Evolutionary conservation across 1,140 invertebrate genomes (phyloP), one percentile per base, ranked within the genome.

Genomic region (Lepeophtheirus salmonis): DNA sequence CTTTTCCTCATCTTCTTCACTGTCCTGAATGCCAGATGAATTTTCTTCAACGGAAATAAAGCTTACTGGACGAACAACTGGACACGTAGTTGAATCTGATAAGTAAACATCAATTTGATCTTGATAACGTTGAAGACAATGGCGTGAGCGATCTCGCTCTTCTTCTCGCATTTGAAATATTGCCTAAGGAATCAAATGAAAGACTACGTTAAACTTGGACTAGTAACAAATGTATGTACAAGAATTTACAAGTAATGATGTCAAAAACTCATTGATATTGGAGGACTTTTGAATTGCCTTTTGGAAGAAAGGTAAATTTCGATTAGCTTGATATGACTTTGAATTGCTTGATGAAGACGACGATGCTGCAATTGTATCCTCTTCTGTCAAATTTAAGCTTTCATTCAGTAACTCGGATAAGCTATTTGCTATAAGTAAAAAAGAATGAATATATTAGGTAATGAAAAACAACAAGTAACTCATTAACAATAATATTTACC

Each of bases 121-220:
- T 64, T 82, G 74, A 54, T 77, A 78, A 65, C 76, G 75, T 62
- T 81, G 78, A 62, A 85, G 71, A 69, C 86, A 83, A 62, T 78
- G 78, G 23, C 83, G 75, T 64, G 85, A 70, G 59, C 78, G 76
- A 64, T 83, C 81, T 50, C 80, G 72, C 68, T 87, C 83, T 66
- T 84, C 82, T 67, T 86, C 83, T 63, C 78, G 73, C 64, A 80
- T 78, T 68, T 80, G 82, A 57, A 84, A 76, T 62, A 82, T 77
- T 69, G 78, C 79, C 83, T 86, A 67, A 14, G 70, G 65, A 53
- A 63, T 56, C 17, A 58, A 58, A 64, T 25, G 4, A 23, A 22
- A 52, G 13, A 64, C 21, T 30, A 26, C 30, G 16, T 56, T 60
- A 25, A 62, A 64, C 30, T 3, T 57, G 48, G 16, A 69, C 22